Conservation (phyloP, 2,888 invertebrate species). For the Teleiodes luculella region DNA sequence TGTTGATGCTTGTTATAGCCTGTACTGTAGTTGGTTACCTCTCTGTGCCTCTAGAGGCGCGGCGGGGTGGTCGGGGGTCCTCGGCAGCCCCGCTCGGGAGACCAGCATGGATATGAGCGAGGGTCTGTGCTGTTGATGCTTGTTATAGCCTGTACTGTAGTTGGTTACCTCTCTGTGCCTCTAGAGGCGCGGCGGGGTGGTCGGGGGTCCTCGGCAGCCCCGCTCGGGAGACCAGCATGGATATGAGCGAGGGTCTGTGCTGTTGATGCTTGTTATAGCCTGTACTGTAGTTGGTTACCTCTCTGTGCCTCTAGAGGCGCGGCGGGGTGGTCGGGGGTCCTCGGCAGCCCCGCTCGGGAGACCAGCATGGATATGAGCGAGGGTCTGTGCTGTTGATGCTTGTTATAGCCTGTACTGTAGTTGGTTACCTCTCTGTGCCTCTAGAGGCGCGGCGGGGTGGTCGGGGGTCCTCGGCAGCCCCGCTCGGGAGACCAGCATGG, state of each 20-base stretch:
- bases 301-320: constrained; percentile 59
- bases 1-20: too few species aligned
- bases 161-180: constrained; percentile 59
- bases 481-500: constrained; percentile 62
- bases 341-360: constrained; percentile 34
- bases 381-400: constrained; percentile 60
- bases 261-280: constrained; percentile 52
- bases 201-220: constrained; percentile 64
- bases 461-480: constrained; percentile 61
- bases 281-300: constrained; percentile 36
- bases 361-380: too few species aligned
- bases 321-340: constrained; percentile 65
- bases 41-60: too few species aligned
- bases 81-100: too few species aligned
- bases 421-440: constrained; percentile 59
- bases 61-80: too few species aligned
- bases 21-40: too few species aligned
- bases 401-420: constrained; percentile 17
- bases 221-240: too few species aligned
- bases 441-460: constrained; percentile 59
- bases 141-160: background rate
- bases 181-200: constrained; percentile 58
- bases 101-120: background rate
- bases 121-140: background rate
- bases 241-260: constrained; percentile 36